Conservation (phyloP, 35 echinoderm and acorn worm species). For the Chiridota heheva region DNA sequence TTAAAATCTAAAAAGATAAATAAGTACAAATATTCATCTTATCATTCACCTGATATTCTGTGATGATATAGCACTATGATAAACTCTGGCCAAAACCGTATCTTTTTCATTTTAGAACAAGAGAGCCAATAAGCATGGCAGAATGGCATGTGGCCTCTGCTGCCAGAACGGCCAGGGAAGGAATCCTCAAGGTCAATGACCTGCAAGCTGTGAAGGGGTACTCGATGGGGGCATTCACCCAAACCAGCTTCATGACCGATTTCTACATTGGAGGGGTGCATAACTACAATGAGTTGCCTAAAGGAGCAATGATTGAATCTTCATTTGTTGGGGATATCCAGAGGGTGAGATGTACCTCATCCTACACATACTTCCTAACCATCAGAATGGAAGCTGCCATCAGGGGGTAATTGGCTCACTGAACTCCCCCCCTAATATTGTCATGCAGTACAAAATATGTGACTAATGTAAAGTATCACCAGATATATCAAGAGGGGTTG, state of each 20-base stretch:
- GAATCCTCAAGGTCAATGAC: conserved; percentile 75
- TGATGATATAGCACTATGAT: too few relatives aligned
- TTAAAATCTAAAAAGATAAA: too few relatives aligned
- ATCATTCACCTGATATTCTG: too few relatives aligned
- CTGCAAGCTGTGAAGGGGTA: conserved; percentile 58
- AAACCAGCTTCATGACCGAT: conserved; percentile 72
- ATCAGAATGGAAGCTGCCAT: too few relatives aligned
- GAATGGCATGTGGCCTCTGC: conserved; percentile 78
- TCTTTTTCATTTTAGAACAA: conserved; percentile 55
- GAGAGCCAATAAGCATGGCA: conserved; percentile 57
- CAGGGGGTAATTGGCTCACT: too few relatives aligned
- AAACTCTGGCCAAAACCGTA: too few relatives aligned
- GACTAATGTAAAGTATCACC: too few relatives aligned
- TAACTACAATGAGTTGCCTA: conserved; percentile 60
- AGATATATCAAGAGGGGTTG: too few relatives aligned
- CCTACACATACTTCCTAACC: not conserved
- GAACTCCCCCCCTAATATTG: too few relatives aligned
- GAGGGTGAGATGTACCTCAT: conserved; percentile 52
- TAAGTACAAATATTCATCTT: too few relatives aligned
- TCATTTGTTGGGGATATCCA: conserved; percentile 95
- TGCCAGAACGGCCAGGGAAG: conserved; percentile 80
- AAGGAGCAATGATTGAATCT: conserved; percentile 55
- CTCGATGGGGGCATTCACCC: conserved; percentile 77
- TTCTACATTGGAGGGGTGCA: conserved; percentile 84
- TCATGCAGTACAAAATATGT: too few relatives aligned